Evolutionary conservation across 2,888 invertebrate genomes (phyloP).

Genomic region (Thymelicus sylvestris): DNA sequence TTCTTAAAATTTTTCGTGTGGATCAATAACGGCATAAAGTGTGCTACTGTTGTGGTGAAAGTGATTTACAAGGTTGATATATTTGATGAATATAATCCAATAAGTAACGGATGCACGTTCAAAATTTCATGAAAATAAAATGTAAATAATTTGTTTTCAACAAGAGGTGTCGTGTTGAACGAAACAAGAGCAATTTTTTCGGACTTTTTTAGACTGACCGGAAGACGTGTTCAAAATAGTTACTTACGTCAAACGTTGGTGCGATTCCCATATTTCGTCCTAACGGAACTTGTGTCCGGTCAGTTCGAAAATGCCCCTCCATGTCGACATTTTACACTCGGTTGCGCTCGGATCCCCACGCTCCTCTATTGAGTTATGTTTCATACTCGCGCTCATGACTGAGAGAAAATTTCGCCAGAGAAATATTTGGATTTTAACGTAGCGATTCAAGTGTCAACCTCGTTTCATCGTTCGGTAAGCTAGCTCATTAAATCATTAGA

Average conservation of each 20-base stretch:
- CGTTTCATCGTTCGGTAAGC: slow-evolving; percentile 9
- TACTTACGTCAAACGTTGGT: slow-evolving; percentile 54
- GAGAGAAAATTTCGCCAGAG: slow-evolving; percentile 44
- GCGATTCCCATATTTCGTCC: slow-evolving; percentile 66
- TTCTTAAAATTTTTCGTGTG: too few relatives aligned
- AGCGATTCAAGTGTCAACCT: slow-evolving; percentile 17
- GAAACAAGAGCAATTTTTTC: too few relatives aligned
- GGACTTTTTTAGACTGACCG: background rate
- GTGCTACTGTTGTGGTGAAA: too few relatives aligned
- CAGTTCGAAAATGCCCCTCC: slow-evolving; percentile 72
- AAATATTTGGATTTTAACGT: slow-evolving; percentile 34
- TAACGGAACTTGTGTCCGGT: slow-evolving; percentile 61
- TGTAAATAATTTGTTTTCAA: too few relatives aligned
- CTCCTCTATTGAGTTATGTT: slow-evolving; percentile 76
- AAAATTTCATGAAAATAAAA: too few relatives aligned
- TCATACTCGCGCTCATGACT: slow-evolving; percentile 60
- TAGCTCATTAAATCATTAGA: slow-evolving; percentile 25
- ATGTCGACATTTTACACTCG: slow-evolving; percentile 69
- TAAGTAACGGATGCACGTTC: too few relatives aligned
- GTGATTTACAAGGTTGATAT: too few relatives aligned
- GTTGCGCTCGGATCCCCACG: slow-evolving; percentile 69
- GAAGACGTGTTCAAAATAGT: slow-evolving; percentile 3
- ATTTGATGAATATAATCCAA: too few relatives aligned
- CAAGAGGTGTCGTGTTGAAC: too few relatives aligned
- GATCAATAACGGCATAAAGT: too few relatives aligned